Base-by-base conservation (phyloP, 2,888 invertebrate species). In the Lumbricus terrestris region DNA sequence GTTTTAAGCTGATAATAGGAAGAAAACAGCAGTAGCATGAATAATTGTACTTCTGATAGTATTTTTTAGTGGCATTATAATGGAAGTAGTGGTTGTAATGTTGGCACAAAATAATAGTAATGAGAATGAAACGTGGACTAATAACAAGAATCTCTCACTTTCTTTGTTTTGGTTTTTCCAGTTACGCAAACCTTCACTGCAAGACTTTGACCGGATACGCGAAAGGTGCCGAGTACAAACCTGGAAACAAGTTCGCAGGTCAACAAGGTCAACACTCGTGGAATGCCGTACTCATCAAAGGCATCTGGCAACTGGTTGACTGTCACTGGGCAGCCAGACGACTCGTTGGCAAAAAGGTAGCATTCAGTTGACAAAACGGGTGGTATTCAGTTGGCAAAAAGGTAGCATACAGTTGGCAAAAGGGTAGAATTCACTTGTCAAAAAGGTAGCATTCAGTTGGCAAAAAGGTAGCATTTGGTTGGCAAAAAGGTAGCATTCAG, bases 311-410 rank as follows among this genome's bases (percentile, higher is more conserved):
- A 89, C 92, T 95, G 88, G 94, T 95, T 16, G 95, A 95, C 92
- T 94, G 94, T 88, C 95, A 95, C 92, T 95, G 95, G 95, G 95
- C 95, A 8, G 95, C 95, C 11, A 93, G 95, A n/a, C 93, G 95
- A 83, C 94, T 95, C 91, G 94, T 95, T 40, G 95, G 95, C 88
- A 95, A 95, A 91, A 94, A 95, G 92, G 47, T 47, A 47, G 23
- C 47, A 47, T 47, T 16, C 47, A 6, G 47, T 47, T 47, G 47
- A 1, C 47, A 47, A 47, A 47, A 47, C 13, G 5, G 47, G 47
- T 47, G 23, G 47, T 4, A 47, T 47, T 47, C 6, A 6, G 47
- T 47, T 47, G 47, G 20, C 15, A 47, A 47, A 47, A 47, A 47
- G 47, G 47, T 47, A 47, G 47, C 18, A 47, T 47, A 20, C 23